These are phyloP conservation scores for Hipposideros armiger DNA, from an alignment of 2,113 vertebrate species.

Conservation along the genomic window DNA sequence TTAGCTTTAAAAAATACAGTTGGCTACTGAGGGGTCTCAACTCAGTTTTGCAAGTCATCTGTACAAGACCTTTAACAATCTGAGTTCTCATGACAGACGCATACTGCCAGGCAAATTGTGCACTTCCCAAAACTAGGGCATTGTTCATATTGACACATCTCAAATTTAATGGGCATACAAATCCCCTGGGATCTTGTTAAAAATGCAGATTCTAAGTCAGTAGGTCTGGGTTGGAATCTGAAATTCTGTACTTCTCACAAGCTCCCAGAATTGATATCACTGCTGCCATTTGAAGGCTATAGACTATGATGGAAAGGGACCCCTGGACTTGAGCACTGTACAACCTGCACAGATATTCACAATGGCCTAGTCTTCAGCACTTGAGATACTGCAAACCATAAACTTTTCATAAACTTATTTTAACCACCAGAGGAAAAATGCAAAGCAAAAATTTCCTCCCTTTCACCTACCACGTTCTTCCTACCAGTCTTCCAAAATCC, in stretches of 20 bases:
- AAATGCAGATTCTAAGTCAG: conserved; percentile 6
- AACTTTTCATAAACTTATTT: neutral
- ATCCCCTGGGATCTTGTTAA: neutral
- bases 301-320: neutral
- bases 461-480: neutral
- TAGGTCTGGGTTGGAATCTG: neutral
- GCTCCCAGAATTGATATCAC: neutral
- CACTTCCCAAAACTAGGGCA: neutral
- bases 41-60: neutral
- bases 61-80: neutral
- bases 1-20: neutral
- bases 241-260: neutral
- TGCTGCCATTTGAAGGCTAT: neutral
- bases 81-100: neutral
- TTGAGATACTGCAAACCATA: neutral
- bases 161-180: neutral
- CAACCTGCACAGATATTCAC: neutral
- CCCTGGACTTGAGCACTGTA: neutral
- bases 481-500: neutral
- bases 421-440: neutral
- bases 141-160: neutral
- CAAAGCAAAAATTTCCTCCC: neutral
- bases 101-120: neutral
- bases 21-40: neutral
- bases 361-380: neutral